Conservation (phyloP, 92 coral and sea anemone genomes). For the Nematostella vectensis region DNA sequence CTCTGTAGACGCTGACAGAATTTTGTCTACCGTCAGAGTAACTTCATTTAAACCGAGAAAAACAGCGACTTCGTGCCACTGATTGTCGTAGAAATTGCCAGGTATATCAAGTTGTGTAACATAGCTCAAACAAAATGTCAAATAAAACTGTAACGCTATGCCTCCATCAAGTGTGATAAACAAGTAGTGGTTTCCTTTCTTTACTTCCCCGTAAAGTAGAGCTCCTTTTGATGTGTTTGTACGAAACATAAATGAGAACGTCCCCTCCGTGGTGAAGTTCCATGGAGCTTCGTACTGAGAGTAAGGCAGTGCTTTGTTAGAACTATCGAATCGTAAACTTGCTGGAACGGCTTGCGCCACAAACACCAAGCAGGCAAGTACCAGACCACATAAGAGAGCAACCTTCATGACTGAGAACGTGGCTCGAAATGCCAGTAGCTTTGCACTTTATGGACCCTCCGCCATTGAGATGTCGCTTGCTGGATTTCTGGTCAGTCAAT, state of each 20-base stretch:
- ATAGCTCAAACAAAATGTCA: slow-evolving; percentile 2
- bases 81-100: slow-evolving; percentile 23
- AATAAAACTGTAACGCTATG: slow-evolving; percentile 4
- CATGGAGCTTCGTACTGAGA: slow-evolving; percentile 23
- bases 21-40: slow-evolving; percentile 29
- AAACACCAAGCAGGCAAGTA: slow-evolving; percentile 11
- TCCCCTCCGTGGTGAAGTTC: slow-evolving; percentile 32
- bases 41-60: slow-evolving; percentile 5
- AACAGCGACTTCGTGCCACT: slow-evolving; percentile 43
- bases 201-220: slow-evolving; percentile 35
- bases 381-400: slow-evolving; percentile 4
- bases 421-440: neutral
- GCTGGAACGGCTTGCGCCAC: slow-evolving; percentile 16
- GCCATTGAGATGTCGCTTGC: neutral
- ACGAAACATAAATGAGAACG: slow-evolving; percentile 38
- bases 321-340: slow-evolving; percentile 8
- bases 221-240: slow-evolving; percentile 17
- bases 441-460: neutral
- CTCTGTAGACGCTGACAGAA: neutral
- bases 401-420: too few species aligned
- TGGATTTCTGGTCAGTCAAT: neutral
- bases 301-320: neutral
- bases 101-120: neutral
- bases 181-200: slow-evolving; percentile 12
- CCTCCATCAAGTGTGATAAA: neutral